Conservation (phyloP, 2,113 vertebrate species). For the Boleophthalmus pectinirostris region DNA sequence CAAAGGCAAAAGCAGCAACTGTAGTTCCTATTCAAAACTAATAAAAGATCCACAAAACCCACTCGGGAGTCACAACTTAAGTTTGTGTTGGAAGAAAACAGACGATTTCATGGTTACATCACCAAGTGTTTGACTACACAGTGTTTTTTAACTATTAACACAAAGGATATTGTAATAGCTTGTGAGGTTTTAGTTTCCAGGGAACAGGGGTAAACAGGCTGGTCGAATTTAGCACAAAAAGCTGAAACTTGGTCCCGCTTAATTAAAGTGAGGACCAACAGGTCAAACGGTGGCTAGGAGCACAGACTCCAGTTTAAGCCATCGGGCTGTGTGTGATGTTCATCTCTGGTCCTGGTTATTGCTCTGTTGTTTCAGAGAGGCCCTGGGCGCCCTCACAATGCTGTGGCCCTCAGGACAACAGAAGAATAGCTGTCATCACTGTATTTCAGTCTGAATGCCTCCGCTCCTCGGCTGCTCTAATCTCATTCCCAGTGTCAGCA, state of each 20-base stretch:
- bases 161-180: slow-evolving; percentile 31
- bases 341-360: slow-evolving; percentile 53
- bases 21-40: slow-evolving; percentile 60
- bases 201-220: slow-evolving; percentile 16
- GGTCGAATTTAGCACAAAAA: slow-evolving; percentile 37
- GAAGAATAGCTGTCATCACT: slow-evolving; percentile 59
- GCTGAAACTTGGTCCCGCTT: slow-evolving; percentile 53
- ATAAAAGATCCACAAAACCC: slow-evolving; percentile 63
- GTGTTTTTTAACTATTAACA: slow-evolving; percentile 25
- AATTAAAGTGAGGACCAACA: slow-evolving; percentile 49
- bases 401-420: slow-evolving; percentile 46
- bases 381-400: slow-evolving; percentile 43
- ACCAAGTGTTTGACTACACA: slow-evolving; percentile 14
- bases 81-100: slow-evolving; percentile 49
- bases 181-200: slow-evolving; percentile 26
- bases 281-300: slow-evolving; percentile 39
- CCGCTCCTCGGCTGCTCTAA: slow-evolving; percentile 57
- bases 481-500: slow-evolving; percentile 73
- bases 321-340: slow-evolving; percentile 36
- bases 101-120: slow-evolving; percentile 17
- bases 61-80: slow-evolving; percentile 57
- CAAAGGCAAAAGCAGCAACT: slow-evolving; percentile 59
- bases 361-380: slow-evolving; percentile 47
- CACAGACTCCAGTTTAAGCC: slow-evolving; percentile 38
- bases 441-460: slow-evolving; percentile 64